phyloP scores from a whole-genome alignment of 2,797 vertebrate genomes.

The Sebastes dallii region DNA sequence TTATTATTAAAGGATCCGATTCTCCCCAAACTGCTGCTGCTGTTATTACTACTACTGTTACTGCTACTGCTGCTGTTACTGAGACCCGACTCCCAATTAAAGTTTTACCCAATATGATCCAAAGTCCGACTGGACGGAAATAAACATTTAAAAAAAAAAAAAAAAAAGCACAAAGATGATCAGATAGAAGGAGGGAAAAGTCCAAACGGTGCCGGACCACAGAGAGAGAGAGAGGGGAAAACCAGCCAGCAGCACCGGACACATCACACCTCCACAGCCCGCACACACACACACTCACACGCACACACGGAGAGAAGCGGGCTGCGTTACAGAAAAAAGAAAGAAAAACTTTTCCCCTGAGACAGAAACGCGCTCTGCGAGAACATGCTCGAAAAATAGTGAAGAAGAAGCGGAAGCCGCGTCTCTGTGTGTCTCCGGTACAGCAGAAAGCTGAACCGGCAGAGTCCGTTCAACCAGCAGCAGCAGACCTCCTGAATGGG shows the following conservation, averaged over 20 bases:
- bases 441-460: slow-evolving; percentile 1
- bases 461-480: not conserved
- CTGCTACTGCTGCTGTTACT: not conserved
- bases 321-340: slow-evolving; percentile 34
- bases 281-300: not conserved
- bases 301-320: slow-evolving; percentile 20
- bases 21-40: not conserved
- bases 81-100: slow-evolving; percentile 32
- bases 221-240: slow-evolving; percentile 35
- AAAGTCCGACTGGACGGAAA: slow-evolving; percentile 40
- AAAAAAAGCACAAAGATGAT: not conserved
- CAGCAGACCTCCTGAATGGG: slow-evolving; percentile 28
- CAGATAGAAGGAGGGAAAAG: not conserved
- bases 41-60: too few species aligned
- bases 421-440: not conserved
- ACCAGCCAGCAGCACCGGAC: slow-evolving; percentile 34
- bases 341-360: slow-evolving; percentile 51
- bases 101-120: slow-evolving; percentile 55
- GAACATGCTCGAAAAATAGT: not conserved
- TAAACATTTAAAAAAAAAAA: not conserved
- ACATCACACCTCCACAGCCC: slow-evolving; percentile 63
- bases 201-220: not conserved
- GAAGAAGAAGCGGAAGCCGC: slow-evolving; percentile 37
- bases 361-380: slow-evolving; percentile 22
- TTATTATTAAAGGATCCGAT: not conserved